Evolutionary conservation across 2,888 invertebrate genomes (phyloP).

Genomic region (Resseliella maxima): DNA sequence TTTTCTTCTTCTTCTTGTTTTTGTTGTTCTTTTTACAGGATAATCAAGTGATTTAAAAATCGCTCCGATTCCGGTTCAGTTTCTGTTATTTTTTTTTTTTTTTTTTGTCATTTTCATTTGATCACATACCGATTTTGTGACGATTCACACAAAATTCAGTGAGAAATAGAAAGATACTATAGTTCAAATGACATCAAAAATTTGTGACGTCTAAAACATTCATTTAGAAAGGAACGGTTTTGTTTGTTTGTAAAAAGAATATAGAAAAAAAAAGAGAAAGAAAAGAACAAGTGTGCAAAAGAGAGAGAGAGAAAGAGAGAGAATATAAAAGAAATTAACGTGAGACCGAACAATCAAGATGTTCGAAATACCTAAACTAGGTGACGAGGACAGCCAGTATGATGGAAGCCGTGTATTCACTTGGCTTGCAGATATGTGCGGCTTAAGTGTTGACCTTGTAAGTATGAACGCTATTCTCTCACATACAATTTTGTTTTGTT

Average conservation of each 20-base stretch:
- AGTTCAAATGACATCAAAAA: not conserved
- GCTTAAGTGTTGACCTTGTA: slow-evolving; percentile 84
- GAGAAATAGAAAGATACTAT: not conserved
- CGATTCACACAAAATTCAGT: not conserved
- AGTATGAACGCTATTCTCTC: slow-evolving; percentile 64
- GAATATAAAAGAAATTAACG: not conserved
- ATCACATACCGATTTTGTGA: not conserved
- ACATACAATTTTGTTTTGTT: not conserved
- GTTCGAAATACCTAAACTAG: slow-evolving; percentile 55
- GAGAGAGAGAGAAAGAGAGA: not conserved
- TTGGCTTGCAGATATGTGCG: slow-evolving; percentile 75
- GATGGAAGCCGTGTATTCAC: slow-evolving; percentile 78
- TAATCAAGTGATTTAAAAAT: not conserved
- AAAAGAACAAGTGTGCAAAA: not conserved
- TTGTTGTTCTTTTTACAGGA: not conserved
- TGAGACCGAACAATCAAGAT: not conserved
- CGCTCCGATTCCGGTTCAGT: not conserved
- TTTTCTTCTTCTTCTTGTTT: not conserved
- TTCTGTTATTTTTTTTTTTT: too few relatives aligned
- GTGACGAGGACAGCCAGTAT: slow-evolving; percentile 69
- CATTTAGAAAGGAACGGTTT: not conserved
- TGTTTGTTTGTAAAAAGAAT: not conserved
- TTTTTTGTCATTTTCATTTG: not conserved
- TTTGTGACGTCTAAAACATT: not conserved
- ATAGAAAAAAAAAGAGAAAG: not conserved